Conservation (phyloP, 2,888 invertebrate species). For the Hirtodrosophila confusa region DNA sequence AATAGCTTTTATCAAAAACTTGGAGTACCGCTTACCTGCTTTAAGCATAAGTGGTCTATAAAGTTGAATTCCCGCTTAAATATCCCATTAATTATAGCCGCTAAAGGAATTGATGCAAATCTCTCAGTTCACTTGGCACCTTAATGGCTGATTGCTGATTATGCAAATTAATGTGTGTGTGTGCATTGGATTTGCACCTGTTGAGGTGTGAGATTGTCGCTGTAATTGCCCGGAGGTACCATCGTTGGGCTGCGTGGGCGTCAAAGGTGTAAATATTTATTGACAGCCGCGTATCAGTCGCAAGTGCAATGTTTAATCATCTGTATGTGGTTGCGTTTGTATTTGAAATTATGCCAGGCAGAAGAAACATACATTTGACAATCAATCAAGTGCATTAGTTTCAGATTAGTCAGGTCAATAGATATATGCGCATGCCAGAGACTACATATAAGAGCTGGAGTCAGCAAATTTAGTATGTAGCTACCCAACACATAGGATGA, state of each 20-base stretch:
- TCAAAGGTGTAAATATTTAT: slow-evolving; percentile 68
- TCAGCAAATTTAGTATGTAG: too few species aligned
- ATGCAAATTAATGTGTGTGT: slow-evolving; percentile 20
- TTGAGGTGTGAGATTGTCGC: slow-evolving; percentile 57
- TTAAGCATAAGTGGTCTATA: not conserved
- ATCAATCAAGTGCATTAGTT: too few species aligned
- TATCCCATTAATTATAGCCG: not conserved
- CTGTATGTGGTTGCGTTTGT: slow-evolving; percentile 15
- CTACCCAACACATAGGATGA: too few species aligned
- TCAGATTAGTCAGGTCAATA: too few species aligned
- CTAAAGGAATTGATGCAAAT: slow-evolving; percentile 7
- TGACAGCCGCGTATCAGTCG: slow-evolving; percentile 50
- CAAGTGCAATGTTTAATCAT: slow-evolving; percentile 38
- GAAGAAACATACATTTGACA: too few species aligned
- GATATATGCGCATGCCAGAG: too few species aligned
- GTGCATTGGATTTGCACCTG: slow-evolving; percentile 7
- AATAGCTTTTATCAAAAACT: too few species aligned
- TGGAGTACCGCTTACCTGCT: not conserved
- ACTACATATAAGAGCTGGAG: too few species aligned
- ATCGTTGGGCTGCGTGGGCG: slow-evolving; percentile 52
- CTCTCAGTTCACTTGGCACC: slow-evolving; percentile 24
- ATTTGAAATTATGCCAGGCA: slow-evolving; percentile 5
- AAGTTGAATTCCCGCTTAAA: not conserved
- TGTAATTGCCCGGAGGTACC: slow-evolving; percentile 40
- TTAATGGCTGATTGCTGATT: slow-evolving; percentile 3